Conservation (phyloP, 1,140 invertebrate genomes). For the Chrysopa pallens region DNA sequence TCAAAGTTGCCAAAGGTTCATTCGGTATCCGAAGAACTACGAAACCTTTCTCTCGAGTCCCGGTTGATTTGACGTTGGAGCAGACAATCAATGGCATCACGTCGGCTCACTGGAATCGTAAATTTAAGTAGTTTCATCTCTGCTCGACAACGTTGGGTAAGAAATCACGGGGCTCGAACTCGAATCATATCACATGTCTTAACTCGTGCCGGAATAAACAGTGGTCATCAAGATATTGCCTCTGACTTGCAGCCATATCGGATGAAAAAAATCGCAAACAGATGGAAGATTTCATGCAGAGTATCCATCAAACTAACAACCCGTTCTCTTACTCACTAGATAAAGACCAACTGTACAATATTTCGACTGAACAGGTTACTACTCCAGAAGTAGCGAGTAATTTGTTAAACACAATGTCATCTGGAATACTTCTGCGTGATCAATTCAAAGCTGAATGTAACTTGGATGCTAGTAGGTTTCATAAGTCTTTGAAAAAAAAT, state of each 20-base stretch:
- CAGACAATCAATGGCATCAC: conserved; percentile 8
- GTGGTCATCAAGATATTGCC: conserved; percentile 1
- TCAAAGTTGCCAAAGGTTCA: background rate
- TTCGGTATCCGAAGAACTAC: conserved; percentile 3
- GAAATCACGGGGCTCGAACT: conserved; percentile 5
- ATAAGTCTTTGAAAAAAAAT: conserved; percentile 8
- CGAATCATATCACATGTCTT: conserved; percentile 4
- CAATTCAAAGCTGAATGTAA: conserved; percentile 9
- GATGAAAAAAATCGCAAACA: conserved; percentile 2
- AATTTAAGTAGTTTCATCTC: conserved; percentile 7
- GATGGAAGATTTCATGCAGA: conserved; percentile 6
- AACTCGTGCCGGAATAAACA: conserved; percentile 2
- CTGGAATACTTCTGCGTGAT: conserved; percentile 6
- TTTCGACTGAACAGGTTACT: conserved; percentile 8
- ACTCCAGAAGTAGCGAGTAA: conserved; percentile 5
- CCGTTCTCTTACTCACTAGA: conserved; percentile 8
- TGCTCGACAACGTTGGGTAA: conserved; percentile 7
- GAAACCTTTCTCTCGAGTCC: conserved; percentile 3
- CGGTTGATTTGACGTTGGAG: conserved; percentile 7
- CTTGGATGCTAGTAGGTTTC: conserved; percentile 8
- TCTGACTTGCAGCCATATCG: conserved; percentile 2
- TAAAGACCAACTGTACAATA: conserved; percentile 8
- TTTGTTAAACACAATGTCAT: conserved; percentile 8
- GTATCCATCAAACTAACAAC: conserved; percentile 8
- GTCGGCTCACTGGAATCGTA: conserved; percentile 3